phyloP scores from a whole-genome alignment of 2,888 invertebrate genomes.

The Dorcus parallelipipedus region DNA sequence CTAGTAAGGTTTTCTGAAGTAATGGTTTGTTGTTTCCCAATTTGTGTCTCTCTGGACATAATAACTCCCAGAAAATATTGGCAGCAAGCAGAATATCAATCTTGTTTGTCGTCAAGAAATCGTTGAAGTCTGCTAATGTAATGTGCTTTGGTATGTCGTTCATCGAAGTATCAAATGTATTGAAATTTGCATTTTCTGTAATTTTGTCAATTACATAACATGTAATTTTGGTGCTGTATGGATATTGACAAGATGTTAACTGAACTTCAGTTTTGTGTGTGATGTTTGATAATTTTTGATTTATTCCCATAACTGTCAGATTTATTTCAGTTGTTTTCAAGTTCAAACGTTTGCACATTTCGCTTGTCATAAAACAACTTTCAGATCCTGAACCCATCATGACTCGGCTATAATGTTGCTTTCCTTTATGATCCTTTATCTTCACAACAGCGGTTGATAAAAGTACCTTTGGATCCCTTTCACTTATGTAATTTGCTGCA shows the following conservation, averaged over 20 bases:
- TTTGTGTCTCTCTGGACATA: not conserved
- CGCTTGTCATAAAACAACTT: conserved; percentile 16
- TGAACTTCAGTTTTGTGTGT: not conserved
- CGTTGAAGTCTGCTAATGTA: not conserved
- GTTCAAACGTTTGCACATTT: not conserved
- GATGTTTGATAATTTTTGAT: not conserved
- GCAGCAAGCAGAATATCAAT: not conserved
- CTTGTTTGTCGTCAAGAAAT: not conserved
- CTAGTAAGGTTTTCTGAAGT: not conserved
- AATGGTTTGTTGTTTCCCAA: not conserved
- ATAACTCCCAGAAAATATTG: not conserved
- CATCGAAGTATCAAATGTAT: not conserved
- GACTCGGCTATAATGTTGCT: conserved; percentile 12
- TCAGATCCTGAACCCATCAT: conserved; percentile 24
- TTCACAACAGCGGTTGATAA: conserved; percentile 19
- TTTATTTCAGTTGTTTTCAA: not conserved
- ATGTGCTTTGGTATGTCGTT: not conserved
- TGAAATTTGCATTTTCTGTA: not conserved
- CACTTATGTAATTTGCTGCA: too few relatives aligned
- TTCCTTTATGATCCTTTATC: conserved; percentile 12
- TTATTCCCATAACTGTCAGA: not conserved
- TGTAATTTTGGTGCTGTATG: not conserved
- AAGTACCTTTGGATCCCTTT: not conserved
- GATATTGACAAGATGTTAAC: not conserved
- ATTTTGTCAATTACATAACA: not conserved